A percentile compares a stretch with the other conserved stretches of the same genome.
These are phyloP conservation scores for Leptoteleia sp. DNA, from an alignment of 1,140 invertebrate genomes.

Conservation along the genomic window DNA sequence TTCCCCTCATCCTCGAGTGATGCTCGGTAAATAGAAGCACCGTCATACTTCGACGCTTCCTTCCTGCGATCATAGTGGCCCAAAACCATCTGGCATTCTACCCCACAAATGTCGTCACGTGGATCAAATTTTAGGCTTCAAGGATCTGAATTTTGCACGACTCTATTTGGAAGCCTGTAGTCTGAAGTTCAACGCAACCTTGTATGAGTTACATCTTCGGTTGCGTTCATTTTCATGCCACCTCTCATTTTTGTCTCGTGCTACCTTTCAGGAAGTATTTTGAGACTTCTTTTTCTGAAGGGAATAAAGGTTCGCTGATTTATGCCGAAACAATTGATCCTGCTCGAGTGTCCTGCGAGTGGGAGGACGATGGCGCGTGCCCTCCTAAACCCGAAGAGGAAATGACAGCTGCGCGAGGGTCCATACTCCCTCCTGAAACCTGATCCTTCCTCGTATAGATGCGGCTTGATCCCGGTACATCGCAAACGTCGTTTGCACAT, in stretches of 20 bases:
- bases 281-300: no score
- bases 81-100: slow-evolving; percentile 64
- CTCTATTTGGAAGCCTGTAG: no score
- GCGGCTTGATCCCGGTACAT: slow-evolving; percentile 2
- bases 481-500: slow-evolving; percentile 50
- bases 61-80: slow-evolving; percentile 65
- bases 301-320: slow-evolving; percentile 6
- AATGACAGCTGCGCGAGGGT: slow-evolving; percentile 64
- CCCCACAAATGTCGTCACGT: slow-evolving; percentile 55
- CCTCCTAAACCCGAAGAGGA: slow-evolving; percentile 52
- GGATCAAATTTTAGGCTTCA: slow-evolving; percentile 19
- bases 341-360: slow-evolving; percentile 50
- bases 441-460: slow-evolving; percentile 38
- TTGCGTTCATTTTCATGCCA: no score
- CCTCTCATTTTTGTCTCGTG: no score
- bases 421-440: slow-evolving; percentile 47
- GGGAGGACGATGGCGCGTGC: slow-evolving; percentile 66
- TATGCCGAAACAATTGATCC: slow-evolving; percentile 60
- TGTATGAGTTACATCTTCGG: no score
- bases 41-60: slow-evolving; percentile 71
- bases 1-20: slow-evolving; percentile 52
- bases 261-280: no score
- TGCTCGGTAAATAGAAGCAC: slow-evolving; percentile 55
- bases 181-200: no score
- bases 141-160: background rate